Base-by-base conservation (phyloP, 92 coral and sea anemone genomes). In the Epizoanthus rinbou region DNA sequence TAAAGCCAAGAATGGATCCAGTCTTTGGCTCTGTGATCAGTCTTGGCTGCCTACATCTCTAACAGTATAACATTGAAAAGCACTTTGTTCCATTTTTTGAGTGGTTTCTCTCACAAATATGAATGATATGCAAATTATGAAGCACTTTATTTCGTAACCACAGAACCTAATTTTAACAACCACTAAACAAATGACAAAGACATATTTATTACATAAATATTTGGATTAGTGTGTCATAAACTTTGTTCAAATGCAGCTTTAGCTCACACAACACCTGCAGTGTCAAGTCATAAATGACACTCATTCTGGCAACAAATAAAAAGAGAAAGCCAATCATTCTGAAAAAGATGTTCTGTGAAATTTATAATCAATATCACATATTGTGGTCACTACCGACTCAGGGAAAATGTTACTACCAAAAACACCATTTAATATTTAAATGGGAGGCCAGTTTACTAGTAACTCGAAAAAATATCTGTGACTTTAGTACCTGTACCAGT, bases 221-320 rank as follows among this genome's bases (percentile, higher is more conserved):
- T 43, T 7, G 15, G 31, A 63, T 16, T 37, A 78, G 72, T 43
- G 73, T 39, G 58, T 78, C 16, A 24, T 1, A 24, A 14, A 43
- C 71, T 60, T 63, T 78, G 82, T 39, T 10, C 82, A 78, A 78
- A 78, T 57, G 63, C 82, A 78, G 81, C 35, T 31, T 10, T 33
- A 75, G 19, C 25, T 16, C 53, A 57, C 67, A 57, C 21, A 21
- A 17, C 10, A 31, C 47, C 21, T 67, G 15, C 73, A 35, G 73
- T 5, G 18, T 50, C 54, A 50, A 50, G 16, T 50, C 54, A 11
- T 13, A 50, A 50, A 50, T 50, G 15, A 50, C 54, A 50, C 54
- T 50, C 16, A 0, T 50, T 50, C 8, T 50, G 54, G 54, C 54
- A 13, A 13, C 54, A 10, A 11, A 11, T 50, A 50, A 3, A 50